phyloP scores from a whole-genome alignment of 1,140 invertebrate genomes.

The Scaptomyza montana region DNA sequence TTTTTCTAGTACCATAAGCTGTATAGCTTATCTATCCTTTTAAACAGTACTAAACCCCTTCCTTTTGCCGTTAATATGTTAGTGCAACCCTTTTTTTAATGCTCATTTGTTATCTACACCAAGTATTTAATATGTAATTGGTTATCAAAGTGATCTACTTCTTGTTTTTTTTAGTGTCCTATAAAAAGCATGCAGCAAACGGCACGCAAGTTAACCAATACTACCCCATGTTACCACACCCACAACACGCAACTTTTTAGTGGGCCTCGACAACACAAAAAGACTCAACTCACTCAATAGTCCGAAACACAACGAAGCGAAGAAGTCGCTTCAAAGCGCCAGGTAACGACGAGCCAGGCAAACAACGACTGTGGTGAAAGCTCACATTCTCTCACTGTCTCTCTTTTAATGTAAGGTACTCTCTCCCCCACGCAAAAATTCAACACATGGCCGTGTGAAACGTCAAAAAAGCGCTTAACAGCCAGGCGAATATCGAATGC shows the following conservation, averaged over 20 bases:
- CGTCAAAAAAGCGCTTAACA: slow-evolving; percentile 71
- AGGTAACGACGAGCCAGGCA: slow-evolving; percentile 62
- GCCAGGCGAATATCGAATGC: slow-evolving; percentile 38
- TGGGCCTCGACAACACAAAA: slow-evolving; percentile 15
- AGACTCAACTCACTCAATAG: slow-evolving; percentile 73
- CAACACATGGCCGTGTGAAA: slow-evolving; percentile 69
- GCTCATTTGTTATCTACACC: slow-evolving; percentile 9
- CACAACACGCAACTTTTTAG: background rate
- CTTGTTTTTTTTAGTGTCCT: slow-evolving; percentile 58
- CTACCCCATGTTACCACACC: slow-evolving; percentile 41
- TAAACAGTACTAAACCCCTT: too few species aligned
- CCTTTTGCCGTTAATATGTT: background rate
- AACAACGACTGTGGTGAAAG: slow-evolving; percentile 45
- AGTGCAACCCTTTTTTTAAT: background rate
- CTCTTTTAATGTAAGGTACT: background rate
- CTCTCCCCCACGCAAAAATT: slow-evolving; percentile 59
- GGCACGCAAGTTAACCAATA: slow-evolving; percentile 45
- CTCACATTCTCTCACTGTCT: slow-evolving; percentile 25
- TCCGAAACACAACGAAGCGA: slow-evolving; percentile 56
- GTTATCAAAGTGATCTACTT: slow-evolving; percentile 44
- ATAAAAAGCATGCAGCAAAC: slow-evolving; percentile 68
- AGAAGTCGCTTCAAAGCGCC: slow-evolving; percentile 35
- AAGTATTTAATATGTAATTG: slow-evolving; percentile 47
- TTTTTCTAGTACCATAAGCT: too few species aligned
- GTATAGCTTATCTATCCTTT: too few species aligned